Conservation (phyloP, 2,888 invertebrate species). For the Aethes cnicana region DNA sequence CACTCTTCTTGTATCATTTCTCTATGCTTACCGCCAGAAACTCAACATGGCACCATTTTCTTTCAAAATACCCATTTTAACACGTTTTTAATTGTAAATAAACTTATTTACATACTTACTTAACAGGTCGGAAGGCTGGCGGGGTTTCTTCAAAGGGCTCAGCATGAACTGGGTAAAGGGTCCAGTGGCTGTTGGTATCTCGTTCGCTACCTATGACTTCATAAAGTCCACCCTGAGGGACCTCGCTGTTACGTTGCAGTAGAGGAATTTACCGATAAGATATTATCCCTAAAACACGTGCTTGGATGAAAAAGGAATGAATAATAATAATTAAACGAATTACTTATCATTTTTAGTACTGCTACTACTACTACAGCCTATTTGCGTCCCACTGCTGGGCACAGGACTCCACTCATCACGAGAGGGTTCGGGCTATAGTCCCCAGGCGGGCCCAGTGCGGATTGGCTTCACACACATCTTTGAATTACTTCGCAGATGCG, state of each 20-base stretch:
- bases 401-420: no score
- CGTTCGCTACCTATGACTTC: constrained; percentile 96
- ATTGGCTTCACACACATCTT: no score
- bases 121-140: constrained; percentile 91
- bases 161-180: constrained; percentile 99
- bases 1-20: no score
- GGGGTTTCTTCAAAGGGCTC: constrained; percentile 98
- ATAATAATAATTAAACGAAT: neutral
- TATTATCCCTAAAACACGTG: neutral
- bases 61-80: neutral
- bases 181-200: constrained; percentile 95
- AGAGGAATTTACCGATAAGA: neutral
- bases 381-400: no score
- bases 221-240: constrained; percentile 84
- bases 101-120: constrained; percentile 29
- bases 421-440: no score
- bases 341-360: no score
- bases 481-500: no score
- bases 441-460: no score
- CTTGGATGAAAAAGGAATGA: neutral
- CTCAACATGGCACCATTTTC: no score
- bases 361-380: no score
- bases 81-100: neutral
- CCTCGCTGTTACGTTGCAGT: constrained; percentile 40
- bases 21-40: no score